Conservation (phyloP, 2,797 vertebrate species). For the Amniataba percoides region DNA sequence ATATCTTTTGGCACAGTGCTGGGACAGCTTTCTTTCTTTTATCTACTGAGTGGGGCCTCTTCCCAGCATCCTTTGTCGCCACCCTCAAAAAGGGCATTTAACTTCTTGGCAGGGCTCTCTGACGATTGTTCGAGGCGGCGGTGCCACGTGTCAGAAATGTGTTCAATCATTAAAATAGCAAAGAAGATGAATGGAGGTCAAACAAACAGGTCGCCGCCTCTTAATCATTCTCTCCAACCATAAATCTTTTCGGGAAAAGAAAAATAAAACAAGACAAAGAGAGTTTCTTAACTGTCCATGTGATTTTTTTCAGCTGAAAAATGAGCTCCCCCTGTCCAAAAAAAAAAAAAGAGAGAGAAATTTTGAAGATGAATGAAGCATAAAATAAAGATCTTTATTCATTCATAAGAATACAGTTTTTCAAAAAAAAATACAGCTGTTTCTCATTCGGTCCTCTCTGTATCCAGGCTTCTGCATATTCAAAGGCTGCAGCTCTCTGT, state of each 20-base stretch:
- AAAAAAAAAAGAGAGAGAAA: background rate
- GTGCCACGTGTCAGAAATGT: constrained; percentile 41
- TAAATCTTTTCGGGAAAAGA: constrained; percentile 25
- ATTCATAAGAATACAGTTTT: background rate
- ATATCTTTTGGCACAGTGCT: background rate
- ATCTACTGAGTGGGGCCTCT: background rate
- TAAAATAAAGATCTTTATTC: constrained; percentile 21
- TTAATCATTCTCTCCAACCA: constrained; percentile 36
- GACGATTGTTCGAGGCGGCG: constrained; percentile 44
- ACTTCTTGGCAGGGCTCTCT: constrained; percentile 11
- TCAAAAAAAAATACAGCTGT: constrained; percentile 8
- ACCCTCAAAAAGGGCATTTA: constrained; percentile 17
- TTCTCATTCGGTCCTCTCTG: constrained; percentile 17
- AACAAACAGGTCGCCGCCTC: constrained; percentile 51
- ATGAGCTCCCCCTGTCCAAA: constrained; percentile 12
- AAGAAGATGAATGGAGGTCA: constrained; percentile 63
- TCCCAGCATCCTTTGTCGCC: background rate
- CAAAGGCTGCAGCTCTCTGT: background rate
- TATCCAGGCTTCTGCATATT: background rate
- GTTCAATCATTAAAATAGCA: constrained; percentile 50
- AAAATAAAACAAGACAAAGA: background rate
- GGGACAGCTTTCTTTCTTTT: background rate
- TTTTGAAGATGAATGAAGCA: constrained; percentile 6
- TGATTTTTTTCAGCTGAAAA: constrained; percentile 19
- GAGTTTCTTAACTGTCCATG: background rate